A percentile compares a stretch with the other conserved stretches of the same genome.
These are phyloP conservation scores for Ptilonorhynchus violaceus DNA, from an alignment of 2,113 vertebrate species.

Conservation along the genomic window DNA sequence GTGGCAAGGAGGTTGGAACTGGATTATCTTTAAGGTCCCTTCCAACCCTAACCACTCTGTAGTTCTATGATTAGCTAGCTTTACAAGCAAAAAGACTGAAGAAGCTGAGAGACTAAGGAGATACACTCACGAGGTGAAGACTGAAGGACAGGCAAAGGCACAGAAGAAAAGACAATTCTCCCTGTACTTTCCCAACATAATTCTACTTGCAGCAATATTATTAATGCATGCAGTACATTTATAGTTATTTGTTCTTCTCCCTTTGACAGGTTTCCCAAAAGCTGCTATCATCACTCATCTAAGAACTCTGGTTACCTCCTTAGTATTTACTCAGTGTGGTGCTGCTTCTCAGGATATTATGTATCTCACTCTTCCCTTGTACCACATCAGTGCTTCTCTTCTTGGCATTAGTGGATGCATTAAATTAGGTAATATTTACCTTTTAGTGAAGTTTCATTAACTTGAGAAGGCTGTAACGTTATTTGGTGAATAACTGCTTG, in stretches of 20 bases:
- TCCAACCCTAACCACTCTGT: background rate
- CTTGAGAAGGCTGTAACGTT: background rate
- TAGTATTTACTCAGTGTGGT: background rate
- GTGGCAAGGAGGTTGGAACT: accelerated
- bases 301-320: background rate
- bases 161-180: background rate
- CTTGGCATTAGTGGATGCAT: background rate
- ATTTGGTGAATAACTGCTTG: background rate
- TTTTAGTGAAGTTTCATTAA: background rate
- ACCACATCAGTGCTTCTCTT: background rate
- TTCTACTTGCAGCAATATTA: background rate
- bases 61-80: background rate
- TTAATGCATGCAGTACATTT: background rate
- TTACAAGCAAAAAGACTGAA: background rate
- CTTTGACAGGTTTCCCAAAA: background rate
- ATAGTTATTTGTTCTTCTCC: background rate
- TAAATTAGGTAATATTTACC: background rate
- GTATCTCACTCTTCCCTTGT: background rate
- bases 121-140: background rate
- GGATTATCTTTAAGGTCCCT: background rate
- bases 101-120: background rate
- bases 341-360: background rate
- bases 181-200: background rate
- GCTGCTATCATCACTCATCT: background rate
- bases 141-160: background rate